These are phyloP conservation scores for Panurus biarmicus DNA, from an alignment of 2,113 vertebrate species.

Conservation along the genomic window DNA sequence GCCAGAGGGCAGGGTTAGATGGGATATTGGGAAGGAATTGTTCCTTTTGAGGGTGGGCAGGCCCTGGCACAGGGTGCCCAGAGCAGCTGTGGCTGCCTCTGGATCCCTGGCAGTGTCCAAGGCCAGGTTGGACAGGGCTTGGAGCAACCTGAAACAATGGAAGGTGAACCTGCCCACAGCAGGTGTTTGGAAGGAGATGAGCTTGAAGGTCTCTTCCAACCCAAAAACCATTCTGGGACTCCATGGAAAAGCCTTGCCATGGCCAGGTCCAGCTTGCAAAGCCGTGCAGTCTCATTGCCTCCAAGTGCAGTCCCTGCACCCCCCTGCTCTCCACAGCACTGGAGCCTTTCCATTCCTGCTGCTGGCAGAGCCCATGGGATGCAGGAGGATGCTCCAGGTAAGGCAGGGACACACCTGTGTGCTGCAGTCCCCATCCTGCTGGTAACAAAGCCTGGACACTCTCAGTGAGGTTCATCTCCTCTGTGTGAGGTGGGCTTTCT, in stretches of 20 bases:
- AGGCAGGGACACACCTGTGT: not conserved
- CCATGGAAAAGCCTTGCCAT: not conserved
- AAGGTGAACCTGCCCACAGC: fast-evolving
- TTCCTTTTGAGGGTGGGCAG: not conserved
- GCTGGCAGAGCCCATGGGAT: not conserved
- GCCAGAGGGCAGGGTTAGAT: not conserved
- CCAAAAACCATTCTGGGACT: not conserved
- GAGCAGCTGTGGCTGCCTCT: not conserved
- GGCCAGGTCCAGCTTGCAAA: not conserved
- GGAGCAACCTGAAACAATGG: not conserved
- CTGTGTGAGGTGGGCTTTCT: not conserved
- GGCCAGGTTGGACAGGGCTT: not conserved
- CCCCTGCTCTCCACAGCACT: not conserved
- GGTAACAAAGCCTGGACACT: not conserved
- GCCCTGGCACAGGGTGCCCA: not conserved
- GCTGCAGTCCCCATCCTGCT: not conserved
- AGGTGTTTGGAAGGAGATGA: not conserved
- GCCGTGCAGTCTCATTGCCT: not conserved
- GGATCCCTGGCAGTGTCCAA: not conserved
- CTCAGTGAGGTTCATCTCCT: not conserved
- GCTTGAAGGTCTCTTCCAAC: not conserved
- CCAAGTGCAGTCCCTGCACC: not conserved
- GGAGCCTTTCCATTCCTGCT: not conserved
- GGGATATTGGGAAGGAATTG: not conserved
- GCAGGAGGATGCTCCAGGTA: not conserved